Percentiles rank a stretch among this genome's conserved stretches.
Conservation (phyloP, 2,888 invertebrate genomes). For the Luffia ferchaultella region DNA sequence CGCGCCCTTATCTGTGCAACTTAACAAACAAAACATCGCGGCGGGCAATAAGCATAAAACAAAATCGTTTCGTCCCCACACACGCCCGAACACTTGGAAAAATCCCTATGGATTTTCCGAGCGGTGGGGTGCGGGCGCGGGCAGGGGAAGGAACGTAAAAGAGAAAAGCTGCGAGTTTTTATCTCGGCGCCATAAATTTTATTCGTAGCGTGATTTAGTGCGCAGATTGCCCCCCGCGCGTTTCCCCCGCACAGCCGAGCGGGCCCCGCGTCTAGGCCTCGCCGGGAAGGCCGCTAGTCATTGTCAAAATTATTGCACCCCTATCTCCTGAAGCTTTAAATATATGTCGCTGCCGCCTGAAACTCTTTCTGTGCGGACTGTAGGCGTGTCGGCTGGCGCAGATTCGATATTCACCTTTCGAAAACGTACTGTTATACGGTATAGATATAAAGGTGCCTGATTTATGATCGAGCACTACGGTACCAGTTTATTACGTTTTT, state of each 20-base stretch:
- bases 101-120: constrained; percentile 66
- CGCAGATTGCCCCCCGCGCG: constrained; percentile 62
- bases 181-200: constrained; percentile 70
- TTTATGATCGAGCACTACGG: no score
- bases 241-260: constrained; percentile 8
- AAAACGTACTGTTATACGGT: no score
- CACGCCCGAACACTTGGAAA: constrained; percentile 64
- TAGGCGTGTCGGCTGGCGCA: background rate
- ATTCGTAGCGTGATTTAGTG: constrained; percentile 70
- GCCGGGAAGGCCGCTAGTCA: constrained; percentile 65
- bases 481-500: no score
- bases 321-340: constrained; percentile 66
- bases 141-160: constrained; percentile 63
- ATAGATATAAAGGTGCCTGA: no score
- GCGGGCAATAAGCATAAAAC: constrained; percentile 64
- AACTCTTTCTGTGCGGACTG: background rate
- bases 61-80: constrained; percentile 64
- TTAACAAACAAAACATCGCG: constrained; percentile 62
- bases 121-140: constrained; percentile 27
- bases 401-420: background rate
- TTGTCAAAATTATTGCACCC: constrained; percentile 68
- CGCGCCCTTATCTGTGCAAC: constrained; percentile 51
- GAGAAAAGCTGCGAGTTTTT: constrained; percentile 70
- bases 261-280: constrained; percentile 54
- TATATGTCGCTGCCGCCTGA: constrained; percentile 44